A percentile compares a stretch with the other conserved stretches of the same genome.
These are phyloP conservation scores for Heliconius hewitsoni DNA, from an alignment of 1,140 invertebrate species.

Conservation along the genomic window DNA sequence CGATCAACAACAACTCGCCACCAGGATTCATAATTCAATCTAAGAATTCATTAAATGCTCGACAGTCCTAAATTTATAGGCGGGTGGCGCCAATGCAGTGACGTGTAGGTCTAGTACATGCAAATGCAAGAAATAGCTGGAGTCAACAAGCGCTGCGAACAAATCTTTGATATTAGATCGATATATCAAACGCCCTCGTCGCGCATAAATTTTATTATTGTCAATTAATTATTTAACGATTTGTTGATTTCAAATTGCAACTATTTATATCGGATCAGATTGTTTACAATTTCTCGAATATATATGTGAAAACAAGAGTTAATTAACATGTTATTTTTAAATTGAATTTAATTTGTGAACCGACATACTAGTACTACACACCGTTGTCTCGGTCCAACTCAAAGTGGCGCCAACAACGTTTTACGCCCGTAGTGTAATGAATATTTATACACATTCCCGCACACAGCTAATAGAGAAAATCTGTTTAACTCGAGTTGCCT, in stretches of 20 bases:
- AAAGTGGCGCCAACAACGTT: slow-evolving; percentile 51
- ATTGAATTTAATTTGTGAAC: background rate
- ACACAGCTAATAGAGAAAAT: slow-evolving; percentile 49
- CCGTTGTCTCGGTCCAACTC: slow-evolving; percentile 66
- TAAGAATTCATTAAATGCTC: slow-evolving; percentile 73
- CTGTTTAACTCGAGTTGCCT: slow-evolving; percentile 48
- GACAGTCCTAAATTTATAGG: slow-evolving; percentile 77
- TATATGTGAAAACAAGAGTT: too few relatives aligned
- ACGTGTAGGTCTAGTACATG: slow-evolving; percentile 53
- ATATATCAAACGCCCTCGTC: slow-evolving; percentile 18
- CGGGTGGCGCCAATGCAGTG: slow-evolving; percentile 69
- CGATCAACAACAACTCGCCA: slow-evolving; percentile 66
- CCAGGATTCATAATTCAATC: slow-evolving; percentile 70
- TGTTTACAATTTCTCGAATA: background rate
- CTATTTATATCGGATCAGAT: too few relatives aligned
- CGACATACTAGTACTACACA: slow-evolving; percentile 44
- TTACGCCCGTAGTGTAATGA: slow-evolving; percentile 54
- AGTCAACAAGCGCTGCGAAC: slow-evolving; percentile 23
- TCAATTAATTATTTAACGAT: background rate
- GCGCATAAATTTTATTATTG: background rate
- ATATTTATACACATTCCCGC: slow-evolving; percentile 61
- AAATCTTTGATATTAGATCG: slow-evolving; percentile 32
- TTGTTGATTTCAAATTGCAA: background rate
- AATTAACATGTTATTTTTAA: background rate
- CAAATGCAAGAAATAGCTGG: slow-evolving; percentile 39